phyloP scores from a whole-genome alignment of 2,888 invertebrate genomes.

The Patella depressa region DNA sequence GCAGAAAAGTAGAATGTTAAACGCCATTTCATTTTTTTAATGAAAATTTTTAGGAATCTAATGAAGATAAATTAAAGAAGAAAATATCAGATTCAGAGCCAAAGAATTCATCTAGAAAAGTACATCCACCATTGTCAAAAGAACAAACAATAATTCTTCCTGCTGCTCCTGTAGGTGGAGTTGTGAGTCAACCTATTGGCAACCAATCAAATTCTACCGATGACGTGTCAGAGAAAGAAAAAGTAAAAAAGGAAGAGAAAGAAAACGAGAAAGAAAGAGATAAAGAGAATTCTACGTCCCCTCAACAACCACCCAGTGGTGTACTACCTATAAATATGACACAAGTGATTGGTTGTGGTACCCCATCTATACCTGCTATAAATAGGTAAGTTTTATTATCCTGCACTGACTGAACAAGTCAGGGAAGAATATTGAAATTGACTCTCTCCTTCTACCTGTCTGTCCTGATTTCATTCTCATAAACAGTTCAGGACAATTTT shows the following conservation, averaged over 20 bases:
- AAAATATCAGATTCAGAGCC: constrained; percentile 38
- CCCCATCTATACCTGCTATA: constrained; percentile 1
- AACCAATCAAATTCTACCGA: neutral
- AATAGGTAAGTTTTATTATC: neutral
- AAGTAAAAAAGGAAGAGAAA: constrained; percentile 32
- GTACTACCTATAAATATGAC: neutral
- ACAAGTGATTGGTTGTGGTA: neutral
- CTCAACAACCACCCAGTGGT: neutral
- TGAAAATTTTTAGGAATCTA: constrained; percentile 18
- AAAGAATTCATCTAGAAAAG: neutral
- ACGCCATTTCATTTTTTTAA: too few species aligned
- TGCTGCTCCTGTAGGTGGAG: constrained; percentile 4
- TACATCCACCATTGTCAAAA: neutral
- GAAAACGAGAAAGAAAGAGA: constrained; percentile 22
- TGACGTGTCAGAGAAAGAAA: constrained; percentile 10
- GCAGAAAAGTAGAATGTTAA: too few species aligned
- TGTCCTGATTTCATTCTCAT: too few species aligned
- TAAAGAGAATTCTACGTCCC: neutral
- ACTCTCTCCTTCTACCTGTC: too few species aligned
- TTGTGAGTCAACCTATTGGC: constrained; percentile 4
- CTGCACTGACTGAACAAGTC: too few species aligned
- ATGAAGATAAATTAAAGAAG: constrained; percentile 33
- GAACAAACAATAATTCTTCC: constrained; percentile 8
- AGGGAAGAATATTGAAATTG: too few species aligned
- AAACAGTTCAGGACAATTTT: too few species aligned